Evolutionary conservation across 2,797 vertebrate genomes (phyloP).

Genomic region (Rhinella marina): DNA sequence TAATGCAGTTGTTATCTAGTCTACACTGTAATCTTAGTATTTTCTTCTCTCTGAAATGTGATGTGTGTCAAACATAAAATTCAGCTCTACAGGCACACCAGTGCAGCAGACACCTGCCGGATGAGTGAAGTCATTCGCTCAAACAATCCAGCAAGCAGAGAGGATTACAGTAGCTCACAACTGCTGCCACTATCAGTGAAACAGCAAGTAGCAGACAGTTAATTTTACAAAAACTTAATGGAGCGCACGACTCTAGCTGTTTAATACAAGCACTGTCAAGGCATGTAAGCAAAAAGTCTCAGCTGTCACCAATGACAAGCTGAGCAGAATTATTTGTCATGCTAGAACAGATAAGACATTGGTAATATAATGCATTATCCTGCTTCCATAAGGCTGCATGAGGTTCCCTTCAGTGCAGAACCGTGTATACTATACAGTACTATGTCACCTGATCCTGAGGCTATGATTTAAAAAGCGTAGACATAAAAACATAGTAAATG

Average conservation of each 20-base stretch:
- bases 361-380: slow-evolving; percentile 66
- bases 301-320: slow-evolving; percentile 83
- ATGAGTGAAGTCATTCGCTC: slow-evolving; percentile 64
- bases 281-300: slow-evolving; percentile 80
- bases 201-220: slow-evolving; percentile 77
- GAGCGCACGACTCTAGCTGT: slow-evolving; percentile 82
- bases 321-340: slow-evolving; percentile 86
- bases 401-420: slow-evolving; percentile 45
- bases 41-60: slow-evolving; percentile 45
- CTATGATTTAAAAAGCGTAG: slow-evolving; percentile 37
- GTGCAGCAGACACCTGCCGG: slow-evolving; percentile 61
- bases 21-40: slow-evolving; percentile 36
- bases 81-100: slow-evolving; percentile 48
- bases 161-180: slow-evolving; percentile 69
- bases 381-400: slow-evolving; percentile 63
- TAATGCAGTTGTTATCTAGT: slow-evolving; percentile 43
- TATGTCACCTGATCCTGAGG: slow-evolving; percentile 23
- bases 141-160: slow-evolving; percentile 64
- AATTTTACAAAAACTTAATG: slow-evolving; percentile 89
- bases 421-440: slow-evolving; percentile 7
- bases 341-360: slow-evolving; percentile 77
- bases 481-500: slow-evolving; percentile 13
- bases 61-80: slow-evolving; percentile 46
- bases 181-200: slow-evolving; percentile 69
- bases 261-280: slow-evolving; percentile 87